Conservation (phyloP, 2,113 vertebrate species). For the Microtus richardsoni region DNA sequence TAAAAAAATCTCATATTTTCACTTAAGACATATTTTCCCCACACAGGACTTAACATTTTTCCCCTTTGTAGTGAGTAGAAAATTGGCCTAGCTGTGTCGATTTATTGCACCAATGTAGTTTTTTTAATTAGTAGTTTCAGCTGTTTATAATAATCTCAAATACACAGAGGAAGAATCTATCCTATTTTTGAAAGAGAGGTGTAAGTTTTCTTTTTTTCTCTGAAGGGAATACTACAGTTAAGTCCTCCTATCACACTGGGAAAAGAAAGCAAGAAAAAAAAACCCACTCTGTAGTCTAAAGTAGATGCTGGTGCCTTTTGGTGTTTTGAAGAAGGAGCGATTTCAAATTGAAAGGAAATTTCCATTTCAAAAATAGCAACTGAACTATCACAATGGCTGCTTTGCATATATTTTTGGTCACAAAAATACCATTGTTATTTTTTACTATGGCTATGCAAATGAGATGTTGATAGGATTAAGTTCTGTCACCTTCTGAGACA, state of each 20-base stretch:
- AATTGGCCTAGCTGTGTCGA: not conserved
- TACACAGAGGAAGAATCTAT: conserved; percentile 21
- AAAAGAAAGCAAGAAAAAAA: not conserved
- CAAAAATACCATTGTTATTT: conserved; percentile 82
- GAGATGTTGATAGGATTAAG: conserved; percentile 82
- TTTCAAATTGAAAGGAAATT: conserved; percentile 82
- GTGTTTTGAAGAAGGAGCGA: conserved; percentile 78
- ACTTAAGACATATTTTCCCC: not conserved
- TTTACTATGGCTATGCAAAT: conserved; percentile 82
- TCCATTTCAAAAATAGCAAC: conserved; percentile 84
- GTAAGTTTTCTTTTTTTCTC: conserved; percentile 60
- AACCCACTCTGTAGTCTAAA: conserved; percentile 53
- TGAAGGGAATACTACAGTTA: conserved; percentile 47
- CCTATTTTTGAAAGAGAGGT: conserved; percentile 44
- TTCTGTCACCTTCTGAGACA: conserved; percentile 73
- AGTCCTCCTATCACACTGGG: conserved; percentile 61
- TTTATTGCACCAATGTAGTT: not conserved
- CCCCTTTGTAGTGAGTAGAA: not conserved
- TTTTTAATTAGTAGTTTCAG: conserved; percentile 58
- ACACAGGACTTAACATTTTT: not conserved
- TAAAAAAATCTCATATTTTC: not conserved
- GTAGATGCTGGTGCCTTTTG: conserved; percentile 72
- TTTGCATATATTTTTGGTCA: conserved; percentile 84
- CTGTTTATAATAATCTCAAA: conserved; percentile 59
- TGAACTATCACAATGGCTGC: conserved; percentile 81